Evolutionary conservation across 2,888 invertebrate genomes (phyloP).

Genomic region (Polietes domitor): DNA sequence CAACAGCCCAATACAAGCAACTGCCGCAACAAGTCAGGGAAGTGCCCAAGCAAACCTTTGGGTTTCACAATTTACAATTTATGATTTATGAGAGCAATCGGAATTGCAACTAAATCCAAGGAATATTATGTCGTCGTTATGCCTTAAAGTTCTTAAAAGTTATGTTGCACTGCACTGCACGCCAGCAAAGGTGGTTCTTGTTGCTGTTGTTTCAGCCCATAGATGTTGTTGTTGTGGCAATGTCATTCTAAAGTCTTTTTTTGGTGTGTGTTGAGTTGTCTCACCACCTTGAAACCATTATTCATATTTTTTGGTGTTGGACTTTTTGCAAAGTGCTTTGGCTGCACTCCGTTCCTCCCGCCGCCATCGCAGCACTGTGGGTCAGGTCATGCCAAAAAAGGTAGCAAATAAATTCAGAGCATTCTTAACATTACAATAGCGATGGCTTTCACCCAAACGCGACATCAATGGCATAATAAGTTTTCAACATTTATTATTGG

Average conservation of each 20-base stretch:
- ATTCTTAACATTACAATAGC: no score
- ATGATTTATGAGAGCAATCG: slow-evolving; percentile 63
- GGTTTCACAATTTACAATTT: slow-evolving; percentile 34
- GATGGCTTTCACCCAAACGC: no score
- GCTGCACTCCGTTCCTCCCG: slow-evolving; percentile 35
- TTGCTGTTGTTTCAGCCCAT: background rate
- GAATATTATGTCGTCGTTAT: slow-evolving; percentile 57
- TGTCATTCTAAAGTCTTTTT: slow-evolving; percentile 8
- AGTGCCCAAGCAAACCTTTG: background rate
- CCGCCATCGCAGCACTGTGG: slow-evolving; percentile 1
- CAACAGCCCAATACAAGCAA: no score
- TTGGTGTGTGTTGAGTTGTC: slow-evolving; percentile 61
- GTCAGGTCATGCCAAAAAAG: background rate
- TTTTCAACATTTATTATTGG: no score
- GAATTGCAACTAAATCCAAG: slow-evolving; percentile 46
- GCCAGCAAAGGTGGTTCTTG: slow-evolving; percentile 11
- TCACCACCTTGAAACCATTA: slow-evolving; percentile 67
- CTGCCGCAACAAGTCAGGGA: background rate
- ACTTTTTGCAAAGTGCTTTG: slow-evolving; percentile 51
- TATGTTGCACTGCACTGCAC: slow-evolving; percentile 20
- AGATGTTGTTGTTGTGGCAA: slow-evolving; percentile 29
- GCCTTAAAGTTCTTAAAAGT: slow-evolving; percentile 48
- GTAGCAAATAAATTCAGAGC: no score
- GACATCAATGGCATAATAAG: no score
- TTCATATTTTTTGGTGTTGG: slow-evolving; percentile 53